A percentile compares a stretch with the other conserved stretches of the same genome.
These are phyloP conservation scores for Cyanoderma ruficeps DNA, from an alignment of 2,113 vertebrate species.

Conservation along the genomic window DNA sequence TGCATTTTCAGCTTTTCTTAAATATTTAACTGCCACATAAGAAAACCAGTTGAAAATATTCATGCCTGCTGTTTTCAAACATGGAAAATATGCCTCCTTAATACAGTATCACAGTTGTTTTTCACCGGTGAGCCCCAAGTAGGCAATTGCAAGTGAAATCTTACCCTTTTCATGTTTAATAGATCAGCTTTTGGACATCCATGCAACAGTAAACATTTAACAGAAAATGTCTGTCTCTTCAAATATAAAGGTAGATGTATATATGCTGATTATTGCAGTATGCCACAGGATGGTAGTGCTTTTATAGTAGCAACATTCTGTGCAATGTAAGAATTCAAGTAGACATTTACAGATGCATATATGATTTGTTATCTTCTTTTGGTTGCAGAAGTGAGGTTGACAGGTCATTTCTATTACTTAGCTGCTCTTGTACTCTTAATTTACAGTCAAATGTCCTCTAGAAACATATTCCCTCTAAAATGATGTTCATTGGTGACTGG, in stretches of 20 bases:
- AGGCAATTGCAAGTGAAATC: neutral
- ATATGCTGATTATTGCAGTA: neutral
- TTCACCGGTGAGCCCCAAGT: neutral
- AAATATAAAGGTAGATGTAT: neutral
- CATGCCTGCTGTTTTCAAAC: neutral
- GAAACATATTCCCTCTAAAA: neutral
- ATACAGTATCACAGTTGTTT: neutral
- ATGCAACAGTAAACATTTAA: neutral
- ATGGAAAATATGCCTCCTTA: neutral
- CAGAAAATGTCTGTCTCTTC: constrained; percentile 15
- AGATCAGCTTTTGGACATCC: neutral
- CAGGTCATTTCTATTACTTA: neutral
- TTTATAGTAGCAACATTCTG: neutral
- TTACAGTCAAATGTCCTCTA: neutral
- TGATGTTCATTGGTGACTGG: neutral
- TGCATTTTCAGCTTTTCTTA: constrained; percentile 11
- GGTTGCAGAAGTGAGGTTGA: neutral
- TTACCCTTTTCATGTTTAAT: neutral
- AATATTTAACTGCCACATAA: neutral
- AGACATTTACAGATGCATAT: neutral
- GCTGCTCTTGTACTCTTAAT: neutral
- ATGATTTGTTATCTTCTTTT: constrained; percentile 11
- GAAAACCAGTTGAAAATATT: neutral
- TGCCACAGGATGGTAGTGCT: neutral
- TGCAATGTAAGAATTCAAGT: neutral